phyloP scores from a whole-genome alignment of 2,888 invertebrate species.

The Labia minor region DNA sequence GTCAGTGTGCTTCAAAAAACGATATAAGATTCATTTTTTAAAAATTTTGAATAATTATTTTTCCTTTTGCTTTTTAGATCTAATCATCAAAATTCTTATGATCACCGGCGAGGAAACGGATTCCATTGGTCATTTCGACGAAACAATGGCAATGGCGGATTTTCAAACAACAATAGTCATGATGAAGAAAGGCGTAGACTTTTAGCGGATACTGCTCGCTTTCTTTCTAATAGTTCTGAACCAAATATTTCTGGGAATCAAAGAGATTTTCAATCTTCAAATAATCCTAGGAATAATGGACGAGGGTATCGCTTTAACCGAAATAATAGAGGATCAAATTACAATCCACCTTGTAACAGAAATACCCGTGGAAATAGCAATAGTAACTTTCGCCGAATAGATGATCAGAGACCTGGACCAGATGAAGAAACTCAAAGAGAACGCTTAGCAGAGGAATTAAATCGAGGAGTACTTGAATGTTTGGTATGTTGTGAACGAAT shows the following conservation, averaged over 20 bases:
- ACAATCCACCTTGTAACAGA: not conserved
- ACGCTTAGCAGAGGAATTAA: constrained; percentile 71
- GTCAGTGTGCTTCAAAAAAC: too few relatives aligned
- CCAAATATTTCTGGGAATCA: not conserved
- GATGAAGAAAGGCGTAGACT: not conserved
- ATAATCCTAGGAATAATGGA: not conserved
- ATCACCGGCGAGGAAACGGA: not conserved
- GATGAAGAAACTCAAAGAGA: constrained; percentile 67
- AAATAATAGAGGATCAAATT: constrained; percentile 8
- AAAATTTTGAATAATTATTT: too few relatives aligned
- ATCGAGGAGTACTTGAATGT: constrained; percentile 75
- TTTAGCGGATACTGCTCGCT: not conserved
- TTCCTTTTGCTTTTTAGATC: not conserved
- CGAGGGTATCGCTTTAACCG: not conserved
- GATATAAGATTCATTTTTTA: too few relatives aligned
- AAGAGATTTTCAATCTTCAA: too few relatives aligned
- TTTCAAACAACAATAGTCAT: not conserved
- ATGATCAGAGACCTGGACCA: not conserved
- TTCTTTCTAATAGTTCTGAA: not conserved
- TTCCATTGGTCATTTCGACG: not conserved
- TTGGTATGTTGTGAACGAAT: constrained; percentile 88
- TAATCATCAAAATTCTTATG: not conserved
- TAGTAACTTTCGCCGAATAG: not conserved
- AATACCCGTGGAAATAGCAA: not conserved
- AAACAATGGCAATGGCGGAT: not conserved